Evolutionary conservation across 2,113 vertebrate species (phyloP).

Genomic region (Callipepla squamata): DNA sequence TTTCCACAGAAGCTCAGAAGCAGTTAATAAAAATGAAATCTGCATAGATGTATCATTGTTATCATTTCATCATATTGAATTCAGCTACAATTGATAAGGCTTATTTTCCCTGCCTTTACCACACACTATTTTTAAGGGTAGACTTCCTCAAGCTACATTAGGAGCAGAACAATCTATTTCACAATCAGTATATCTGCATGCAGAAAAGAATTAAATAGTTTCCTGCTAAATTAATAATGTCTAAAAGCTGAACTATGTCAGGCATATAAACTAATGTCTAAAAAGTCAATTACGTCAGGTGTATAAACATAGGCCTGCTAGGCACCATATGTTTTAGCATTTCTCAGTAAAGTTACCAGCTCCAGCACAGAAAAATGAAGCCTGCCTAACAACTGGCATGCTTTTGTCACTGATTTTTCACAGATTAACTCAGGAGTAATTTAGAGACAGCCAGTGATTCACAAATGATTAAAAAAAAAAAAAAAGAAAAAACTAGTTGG

Average conservation of each 20-base stretch:
- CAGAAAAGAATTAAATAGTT: background rate
- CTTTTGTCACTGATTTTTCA: slow-evolving; percentile 30
- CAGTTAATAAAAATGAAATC: background rate
- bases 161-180: background rate
- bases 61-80: background rate
- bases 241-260: background rate
- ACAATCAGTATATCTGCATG: background rate
- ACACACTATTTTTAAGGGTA: background rate
- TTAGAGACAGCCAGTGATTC: background rate
- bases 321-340: background rate
- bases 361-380: background rate
- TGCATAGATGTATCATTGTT: background rate
- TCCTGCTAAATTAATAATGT: background rate
- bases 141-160: background rate
- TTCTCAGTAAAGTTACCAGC: background rate
- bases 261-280: background rate
- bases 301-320: background rate
- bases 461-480: background rate
- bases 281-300: background rate
- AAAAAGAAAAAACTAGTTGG: background rate
- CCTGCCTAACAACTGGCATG: background rate
- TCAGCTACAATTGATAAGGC: background rate
- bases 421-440: background rate
- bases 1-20: background rate
- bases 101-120: background rate